Base-by-base conservation (phyloP, 2,797 vertebrate genomes). In the Acanthiza pusilla region DNA sequence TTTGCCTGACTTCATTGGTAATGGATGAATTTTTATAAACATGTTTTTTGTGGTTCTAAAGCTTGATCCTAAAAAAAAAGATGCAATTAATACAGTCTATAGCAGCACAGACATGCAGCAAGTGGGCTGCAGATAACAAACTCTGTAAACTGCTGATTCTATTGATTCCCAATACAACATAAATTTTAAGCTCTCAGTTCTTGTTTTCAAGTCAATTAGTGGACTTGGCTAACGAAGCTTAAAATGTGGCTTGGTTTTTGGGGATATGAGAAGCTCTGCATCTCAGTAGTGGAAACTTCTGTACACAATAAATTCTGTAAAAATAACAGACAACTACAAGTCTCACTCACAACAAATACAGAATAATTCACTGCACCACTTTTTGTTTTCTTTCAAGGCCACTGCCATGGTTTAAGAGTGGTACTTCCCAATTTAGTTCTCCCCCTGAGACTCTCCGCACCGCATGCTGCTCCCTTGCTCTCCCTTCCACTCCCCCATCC, bases 91-190 rank as follows among this genome's bases (percentile, higher is more conserved):
- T 90, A 55, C 30, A 60, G 26, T 2, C 1, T 74, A 15, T 27
- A 88, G 50, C 23, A 55, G 48, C 50, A 77, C 54, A 74, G 42
- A 74, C 43, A 77, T 85, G 77, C 38, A 77, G 85, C 42, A 91
- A 88, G 68, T 57, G 65, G 19, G 66, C 68, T 90, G 66, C 57
- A 90, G 85, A 61, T 68, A 90, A 63, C 65, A 74, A 93, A 62
- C 68, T 40, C 9, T 63, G 40, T 74, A 73, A 78, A 74, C 26
- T 45, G 70, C 53, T 83, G 42, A 47, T 57, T 53, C 62, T 85
- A 81, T 95, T 86, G 88, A 95, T 96, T 96, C 54, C 57, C 88
- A 87, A 75, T 96, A 19, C 32, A 63, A 54, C 42, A 53, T 34
- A 54, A 77, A 91, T 40, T 93, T 88, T 83, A 72, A 67, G 45